These are phyloP conservation scores for Mus minutoides DNA, from an alignment of 2,797 vertebrate species.

Conservation along the genomic window DNA sequence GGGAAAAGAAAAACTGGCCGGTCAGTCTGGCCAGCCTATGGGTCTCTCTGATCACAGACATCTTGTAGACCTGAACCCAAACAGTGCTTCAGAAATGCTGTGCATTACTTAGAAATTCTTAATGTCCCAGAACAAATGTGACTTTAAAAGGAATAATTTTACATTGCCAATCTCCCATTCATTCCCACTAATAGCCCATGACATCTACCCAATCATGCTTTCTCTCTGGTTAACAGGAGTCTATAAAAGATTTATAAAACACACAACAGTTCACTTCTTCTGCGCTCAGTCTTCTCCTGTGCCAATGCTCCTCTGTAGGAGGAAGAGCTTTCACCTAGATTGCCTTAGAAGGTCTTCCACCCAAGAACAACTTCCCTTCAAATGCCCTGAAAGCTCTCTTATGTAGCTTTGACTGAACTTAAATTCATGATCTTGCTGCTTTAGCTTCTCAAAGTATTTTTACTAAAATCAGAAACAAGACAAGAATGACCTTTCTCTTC, in stretches of 20 bases:
- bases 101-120: conserved; percentile 26
- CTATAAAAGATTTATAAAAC: not conserved
- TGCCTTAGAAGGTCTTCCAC: not conserved
- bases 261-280: not conserved
- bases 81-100: not conserved
- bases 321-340: not conserved
- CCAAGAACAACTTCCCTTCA: not conserved
- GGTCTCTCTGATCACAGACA: conserved; percentile 45
- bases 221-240: not conserved
- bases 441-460: not conserved
- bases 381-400: not conserved
- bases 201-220: not conserved
- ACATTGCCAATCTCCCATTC: not conserved
- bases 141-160: conserved; percentile 31
- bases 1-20: conserved; percentile 52
- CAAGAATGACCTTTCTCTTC: not conserved
- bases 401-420: not conserved
- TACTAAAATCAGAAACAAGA: not conserved
- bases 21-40: conserved; percentile 56
- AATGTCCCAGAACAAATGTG: conserved; percentile 28
- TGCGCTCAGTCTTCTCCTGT: conserved; percentile 10
- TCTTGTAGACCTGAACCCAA: conserved; percentile 22
- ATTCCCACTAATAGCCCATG: not conserved
- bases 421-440: not conserved
- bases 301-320: not conserved